A percentile compares a stretch with the other conserved stretches of the same genome.
Conservation (phyloP, 2,113 vertebrate species). For the Apodemus sylvaticus region DNA sequence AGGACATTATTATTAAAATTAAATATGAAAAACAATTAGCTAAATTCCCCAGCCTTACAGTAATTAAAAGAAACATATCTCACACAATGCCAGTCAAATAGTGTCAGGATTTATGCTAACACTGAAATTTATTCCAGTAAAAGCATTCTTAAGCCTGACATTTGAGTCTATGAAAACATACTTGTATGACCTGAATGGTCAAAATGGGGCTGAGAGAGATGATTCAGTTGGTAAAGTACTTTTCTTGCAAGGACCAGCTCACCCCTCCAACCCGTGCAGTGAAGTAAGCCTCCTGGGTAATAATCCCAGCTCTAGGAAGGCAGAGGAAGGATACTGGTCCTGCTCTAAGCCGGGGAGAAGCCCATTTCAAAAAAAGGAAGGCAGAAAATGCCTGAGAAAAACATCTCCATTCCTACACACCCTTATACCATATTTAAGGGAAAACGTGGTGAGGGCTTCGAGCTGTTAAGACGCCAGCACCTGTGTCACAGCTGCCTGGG, state of each 20-base stretch:
- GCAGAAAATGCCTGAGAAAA: background rate
- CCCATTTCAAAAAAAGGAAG: background rate
- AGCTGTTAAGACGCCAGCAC: constrained; percentile 39
- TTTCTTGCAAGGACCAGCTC: background rate
- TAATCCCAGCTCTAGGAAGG: background rate
- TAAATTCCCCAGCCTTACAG: background rate
- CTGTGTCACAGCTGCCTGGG: constrained; percentile 23
- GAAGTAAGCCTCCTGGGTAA: background rate
- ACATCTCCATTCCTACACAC: too few species aligned
- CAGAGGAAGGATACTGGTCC: background rate
- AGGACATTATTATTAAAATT: background rate
- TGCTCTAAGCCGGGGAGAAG: background rate
- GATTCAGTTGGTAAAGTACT: background rate
- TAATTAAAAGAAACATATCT: background rate
- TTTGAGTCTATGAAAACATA: constrained; percentile 36
- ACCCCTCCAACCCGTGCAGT: too few species aligned
- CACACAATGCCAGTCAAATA: background rate
- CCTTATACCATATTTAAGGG: background rate
- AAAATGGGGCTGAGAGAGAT: background rate
- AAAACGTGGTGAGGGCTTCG: constrained; percentile 50
- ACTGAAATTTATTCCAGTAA: constrained; percentile 53
- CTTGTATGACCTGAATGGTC: constrained; percentile 11
- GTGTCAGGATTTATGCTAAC: background rate
- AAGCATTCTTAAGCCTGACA: constrained; percentile 50
- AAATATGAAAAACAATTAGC: constrained; percentile 30